Conservation (phyloP, 2,113 vertebrate genomes). For the Lepus americanus region DNA sequence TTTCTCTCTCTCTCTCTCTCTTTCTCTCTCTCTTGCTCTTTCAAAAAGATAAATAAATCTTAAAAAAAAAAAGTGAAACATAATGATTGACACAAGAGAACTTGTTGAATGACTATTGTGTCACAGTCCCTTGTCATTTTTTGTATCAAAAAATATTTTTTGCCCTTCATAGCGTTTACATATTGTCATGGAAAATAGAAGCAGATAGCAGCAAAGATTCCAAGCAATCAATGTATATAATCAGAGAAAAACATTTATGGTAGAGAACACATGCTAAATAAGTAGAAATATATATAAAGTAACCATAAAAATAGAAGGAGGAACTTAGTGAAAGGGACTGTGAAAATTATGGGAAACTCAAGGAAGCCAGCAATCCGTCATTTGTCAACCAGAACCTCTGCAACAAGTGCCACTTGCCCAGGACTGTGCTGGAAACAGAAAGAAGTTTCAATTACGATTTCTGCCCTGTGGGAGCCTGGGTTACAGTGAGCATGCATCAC, state of each 20-base stretch:
- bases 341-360: slow-evolving; percentile 31
- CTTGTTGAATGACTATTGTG: background rate
- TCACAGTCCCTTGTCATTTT: background rate
- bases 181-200: background rate
- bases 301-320: background rate
- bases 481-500: background rate
- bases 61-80: too few species aligned
- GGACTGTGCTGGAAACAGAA: background rate
- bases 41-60: too few species aligned
- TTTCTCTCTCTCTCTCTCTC: too few species aligned
- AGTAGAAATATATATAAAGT: slow-evolving; percentile 17
- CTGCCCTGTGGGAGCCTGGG: background rate
- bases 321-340: background rate
- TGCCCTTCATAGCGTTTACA: background rate
- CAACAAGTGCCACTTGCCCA: background rate
- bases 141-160: background rate
- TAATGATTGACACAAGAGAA: background rate
- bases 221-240: background rate
- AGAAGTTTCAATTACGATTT: background rate
- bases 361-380: slow-evolving; percentile 16
- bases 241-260: background rate
- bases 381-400: slow-evolving; percentile 2
- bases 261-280: background rate
- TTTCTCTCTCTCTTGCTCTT: too few species aligned
- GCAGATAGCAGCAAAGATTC: background rate